These are phyloP conservation scores for Chirona hameri DNA, from an alignment of 2,888 invertebrate genomes.

Conservation along the genomic window DNA sequence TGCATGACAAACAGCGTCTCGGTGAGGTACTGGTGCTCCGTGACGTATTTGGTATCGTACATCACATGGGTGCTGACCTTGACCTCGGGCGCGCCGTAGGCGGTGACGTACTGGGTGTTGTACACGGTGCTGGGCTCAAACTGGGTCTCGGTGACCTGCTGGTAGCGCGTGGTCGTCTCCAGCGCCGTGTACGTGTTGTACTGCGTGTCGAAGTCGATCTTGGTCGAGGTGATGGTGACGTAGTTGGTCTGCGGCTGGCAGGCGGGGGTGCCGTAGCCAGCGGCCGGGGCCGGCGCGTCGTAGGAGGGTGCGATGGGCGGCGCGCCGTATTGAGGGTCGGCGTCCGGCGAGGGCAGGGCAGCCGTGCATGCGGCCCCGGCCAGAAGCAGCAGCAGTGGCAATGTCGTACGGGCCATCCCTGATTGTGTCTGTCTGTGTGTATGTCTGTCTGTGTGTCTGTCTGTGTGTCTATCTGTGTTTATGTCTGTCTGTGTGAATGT, in stretches of 20 bases:
- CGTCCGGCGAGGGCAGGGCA: no score
- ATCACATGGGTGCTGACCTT: no score
- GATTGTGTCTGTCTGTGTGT: background rate
- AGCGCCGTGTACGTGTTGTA: no score
- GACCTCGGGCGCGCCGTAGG: no score
- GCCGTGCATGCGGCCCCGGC: background rate
- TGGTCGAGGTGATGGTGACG: conserved; percentile 4
- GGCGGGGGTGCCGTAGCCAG: background rate
- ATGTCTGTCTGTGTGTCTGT: background rate
- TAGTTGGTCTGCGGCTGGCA: background rate
- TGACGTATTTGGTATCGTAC: background rate
- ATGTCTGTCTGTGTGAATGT: conserved; percentile 26
- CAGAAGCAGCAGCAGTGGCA: background rate
- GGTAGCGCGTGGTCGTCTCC: no score
- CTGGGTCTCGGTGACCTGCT: no score
- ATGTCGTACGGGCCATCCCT: no score
- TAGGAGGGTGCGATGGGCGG: background rate
- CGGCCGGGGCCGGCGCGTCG: background rate
- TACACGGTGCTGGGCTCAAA: no score
- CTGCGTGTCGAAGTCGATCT: no score
- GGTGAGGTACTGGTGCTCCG: background rate
- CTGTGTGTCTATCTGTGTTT: conserved; percentile 7
- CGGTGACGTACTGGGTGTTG: no score
- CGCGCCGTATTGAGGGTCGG: background rate
- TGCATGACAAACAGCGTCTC: background rate